These are phyloP conservation scores for Pelosia muscerda DNA, from an alignment of 2,888 invertebrate genomes.

Conservation along the genomic window DNA sequence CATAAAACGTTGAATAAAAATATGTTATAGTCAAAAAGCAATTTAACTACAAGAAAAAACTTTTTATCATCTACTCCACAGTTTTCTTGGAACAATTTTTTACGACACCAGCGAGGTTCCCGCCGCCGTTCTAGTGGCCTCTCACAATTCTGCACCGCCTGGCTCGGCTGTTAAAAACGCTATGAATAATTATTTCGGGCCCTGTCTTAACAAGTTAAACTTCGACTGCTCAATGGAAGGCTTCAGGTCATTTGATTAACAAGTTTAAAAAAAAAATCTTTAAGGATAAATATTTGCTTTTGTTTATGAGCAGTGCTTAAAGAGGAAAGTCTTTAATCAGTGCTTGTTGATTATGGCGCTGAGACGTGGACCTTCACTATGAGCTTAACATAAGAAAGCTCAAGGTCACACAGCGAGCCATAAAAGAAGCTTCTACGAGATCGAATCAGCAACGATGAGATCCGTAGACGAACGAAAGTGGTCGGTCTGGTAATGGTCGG, in stretches of 20 bases:
- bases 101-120: conserved; percentile 80
- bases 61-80: conserved; percentile 58
- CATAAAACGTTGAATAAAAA: too few relatives aligned
- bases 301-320: too few relatives aligned
- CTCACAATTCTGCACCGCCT: conserved; percentile 80
- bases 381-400: too few relatives aligned
- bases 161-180: conserved; percentile 82
- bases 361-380: too few relatives aligned
- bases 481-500: too few relatives aligned
- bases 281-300: background rate
- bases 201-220: conserved; percentile 40
- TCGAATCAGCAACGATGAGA: too few relatives aligned
- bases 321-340: too few relatives aligned
- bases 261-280: too few relatives aligned
- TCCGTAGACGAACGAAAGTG: too few relatives aligned
- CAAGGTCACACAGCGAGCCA: too few relatives aligned
- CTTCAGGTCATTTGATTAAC: conserved; percentile 35
- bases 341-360: too few relatives aligned
- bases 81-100: conserved; percentile 68
- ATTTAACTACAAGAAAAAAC: background rate
- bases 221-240: conserved; percentile 34
- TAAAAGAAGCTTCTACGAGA: too few relatives aligned
- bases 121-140: conserved; percentile 71
- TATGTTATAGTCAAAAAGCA: background rate
- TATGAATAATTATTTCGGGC: conserved; percentile 83